Evolutionary conservation across 92 coral and sea anemone genomes (phyloP).

Genomic region (Isaurus tuberculatus): DNA sequence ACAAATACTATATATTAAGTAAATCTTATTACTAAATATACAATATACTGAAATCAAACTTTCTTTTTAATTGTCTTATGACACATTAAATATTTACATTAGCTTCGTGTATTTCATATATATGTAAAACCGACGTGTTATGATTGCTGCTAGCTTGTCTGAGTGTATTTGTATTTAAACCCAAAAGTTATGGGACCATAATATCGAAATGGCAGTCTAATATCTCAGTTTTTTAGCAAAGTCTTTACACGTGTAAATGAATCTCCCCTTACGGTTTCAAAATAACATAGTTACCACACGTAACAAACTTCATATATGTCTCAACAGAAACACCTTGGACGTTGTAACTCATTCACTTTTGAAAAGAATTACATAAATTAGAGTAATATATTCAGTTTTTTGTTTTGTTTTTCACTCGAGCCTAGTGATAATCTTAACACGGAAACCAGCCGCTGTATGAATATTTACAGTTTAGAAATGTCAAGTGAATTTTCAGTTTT

Average conservation of each 20-base stretch:
- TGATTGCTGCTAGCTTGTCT: neutral
- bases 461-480: neutral
- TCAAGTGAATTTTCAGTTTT: neutral
- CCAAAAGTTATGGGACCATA: neutral
- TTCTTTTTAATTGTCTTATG: neutral
- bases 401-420: neutral
- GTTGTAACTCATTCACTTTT: neutral
- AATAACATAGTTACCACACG: neutral
- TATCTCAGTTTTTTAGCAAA: neutral
- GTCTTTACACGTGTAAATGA: neutral
- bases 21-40: neutral
- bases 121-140: neutral
- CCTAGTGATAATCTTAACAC: neutral
- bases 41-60: conserved; percentile 7
- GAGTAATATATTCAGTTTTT: neutral
- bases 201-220: neutral
- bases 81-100: neutral
- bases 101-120: neutral
- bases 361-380: neutral
- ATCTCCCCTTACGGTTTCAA: neutral
- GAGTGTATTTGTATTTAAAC: neutral
- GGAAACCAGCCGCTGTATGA: conserved; percentile 13
- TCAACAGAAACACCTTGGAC: neutral
- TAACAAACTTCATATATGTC: neutral
- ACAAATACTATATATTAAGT: neutral